phyloP scores from a whole-genome alignment of 2,113 vertebrate species.

The Hipposideros armiger region DNA sequence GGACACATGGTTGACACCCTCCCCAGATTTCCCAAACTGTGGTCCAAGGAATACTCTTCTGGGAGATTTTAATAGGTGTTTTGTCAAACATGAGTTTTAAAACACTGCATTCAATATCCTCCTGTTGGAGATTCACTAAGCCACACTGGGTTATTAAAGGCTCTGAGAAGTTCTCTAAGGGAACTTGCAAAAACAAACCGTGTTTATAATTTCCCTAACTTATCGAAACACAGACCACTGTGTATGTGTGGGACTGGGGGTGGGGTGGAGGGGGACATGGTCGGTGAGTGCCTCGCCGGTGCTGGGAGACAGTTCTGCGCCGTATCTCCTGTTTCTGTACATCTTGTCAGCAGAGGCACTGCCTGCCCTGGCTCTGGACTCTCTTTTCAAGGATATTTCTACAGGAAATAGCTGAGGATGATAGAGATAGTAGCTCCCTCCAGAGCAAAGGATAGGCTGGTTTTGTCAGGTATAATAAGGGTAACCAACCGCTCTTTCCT shows the following conservation, averaged over 20 bases:
- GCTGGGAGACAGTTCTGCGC: not conserved
- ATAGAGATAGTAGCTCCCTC: not conserved
- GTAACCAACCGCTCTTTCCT: not conserved
- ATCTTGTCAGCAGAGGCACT: not conserved
- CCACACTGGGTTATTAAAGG: not conserved
- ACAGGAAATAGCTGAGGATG: not conserved
- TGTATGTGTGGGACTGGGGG: fast-evolving
- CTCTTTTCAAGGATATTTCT: not conserved
- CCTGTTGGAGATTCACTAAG: not conserved
- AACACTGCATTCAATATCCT: slow-evolving; percentile 9
- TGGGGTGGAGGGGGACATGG: no score
- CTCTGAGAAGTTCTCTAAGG: slow-evolving; percentile 56
- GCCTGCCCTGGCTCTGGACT: not conserved
- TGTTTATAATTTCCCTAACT: slow-evolving; percentile 11
- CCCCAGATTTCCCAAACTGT: slow-evolving; percentile 57
- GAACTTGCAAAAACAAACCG: not conserved
- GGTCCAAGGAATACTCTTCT: slow-evolving; percentile 59
- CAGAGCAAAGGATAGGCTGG: not conserved
- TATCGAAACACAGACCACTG: not conserved
- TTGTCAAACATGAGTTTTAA: slow-evolving; percentile 67
- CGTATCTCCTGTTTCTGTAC: not conserved
- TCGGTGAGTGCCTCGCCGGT: not conserved
- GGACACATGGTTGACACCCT: slow-evolving; percentile 56
- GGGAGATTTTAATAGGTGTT: slow-evolving; percentile 68
- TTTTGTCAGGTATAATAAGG: not conserved